A percentile compares a stretch with the other conserved stretches of the same genome.
Evolutionary conservation across 1,140 invertebrate species (phyloP).

Genomic region (Lasioglossum baleicum): DNA sequence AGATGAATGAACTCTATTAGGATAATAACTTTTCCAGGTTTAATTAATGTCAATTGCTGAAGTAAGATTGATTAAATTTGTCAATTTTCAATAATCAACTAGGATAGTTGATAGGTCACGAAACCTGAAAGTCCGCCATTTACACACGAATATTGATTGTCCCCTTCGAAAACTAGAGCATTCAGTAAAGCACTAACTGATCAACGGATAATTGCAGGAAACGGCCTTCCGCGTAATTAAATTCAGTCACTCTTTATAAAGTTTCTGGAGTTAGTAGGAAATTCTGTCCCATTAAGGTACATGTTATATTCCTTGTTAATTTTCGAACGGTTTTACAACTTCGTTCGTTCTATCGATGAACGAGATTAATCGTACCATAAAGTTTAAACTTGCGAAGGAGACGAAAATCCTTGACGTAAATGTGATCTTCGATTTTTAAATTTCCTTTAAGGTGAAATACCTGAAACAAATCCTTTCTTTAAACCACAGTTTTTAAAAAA

Average conservation of each 20-base stretch:
- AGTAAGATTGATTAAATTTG: too few species aligned
- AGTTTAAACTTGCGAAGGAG: neutral
- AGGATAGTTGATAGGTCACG: neutral
- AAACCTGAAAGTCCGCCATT: neutral
- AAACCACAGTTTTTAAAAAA: too few species aligned
- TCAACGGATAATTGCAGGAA: neutral
- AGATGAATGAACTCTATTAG: too few species aligned
- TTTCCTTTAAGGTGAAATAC: too few species aligned
- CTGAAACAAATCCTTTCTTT: too few species aligned
- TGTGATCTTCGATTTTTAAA: too few species aligned
- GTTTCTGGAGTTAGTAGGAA: neutral
- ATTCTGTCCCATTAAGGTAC: neutral
- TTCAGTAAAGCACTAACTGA: slow-evolving; percentile 12
- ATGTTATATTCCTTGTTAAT: neutral
- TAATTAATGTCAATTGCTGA: too few species aligned
- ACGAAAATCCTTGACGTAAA: too few species aligned
- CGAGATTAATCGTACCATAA: neutral
- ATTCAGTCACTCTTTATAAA: slow-evolving; percentile 18
- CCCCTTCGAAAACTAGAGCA: neutral
- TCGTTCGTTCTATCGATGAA: neutral
- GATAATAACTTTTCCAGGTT: too few species aligned
- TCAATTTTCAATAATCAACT: neutral
- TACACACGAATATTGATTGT: neutral
- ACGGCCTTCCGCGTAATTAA: slow-evolving; percentile 33
- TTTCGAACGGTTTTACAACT: neutral